A percentile compares a stretch with the other conserved stretches of the same genome.
These are phyloP conservation scores for Notiomystis cincta DNA, from an alignment of 2,113 vertebrate species.

Conservation along the genomic window DNA sequence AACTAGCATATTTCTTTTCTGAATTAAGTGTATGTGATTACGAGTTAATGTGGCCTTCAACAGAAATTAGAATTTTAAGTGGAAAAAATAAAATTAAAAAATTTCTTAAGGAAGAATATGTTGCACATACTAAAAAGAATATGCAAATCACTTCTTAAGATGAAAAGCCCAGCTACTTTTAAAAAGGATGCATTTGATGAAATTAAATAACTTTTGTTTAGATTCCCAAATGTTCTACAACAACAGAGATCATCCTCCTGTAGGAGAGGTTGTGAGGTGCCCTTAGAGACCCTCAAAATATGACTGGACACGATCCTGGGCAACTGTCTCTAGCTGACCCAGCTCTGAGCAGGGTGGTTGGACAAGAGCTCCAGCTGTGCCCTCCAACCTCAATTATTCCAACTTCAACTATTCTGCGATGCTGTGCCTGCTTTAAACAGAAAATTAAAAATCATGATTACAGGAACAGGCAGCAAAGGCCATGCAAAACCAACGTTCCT, in stretches of 20 bases:
- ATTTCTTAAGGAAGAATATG: neutral
- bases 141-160: neutral
- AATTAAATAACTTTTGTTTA: neutral
- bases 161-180: neutral
- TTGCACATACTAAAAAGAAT: neutral
- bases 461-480: neutral
- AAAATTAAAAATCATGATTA: neutral
- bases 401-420: neutral
- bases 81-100: neutral
- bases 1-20: neutral
- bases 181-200: neutral
- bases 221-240: neutral
- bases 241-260: neutral
- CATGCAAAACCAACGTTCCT: neutral
- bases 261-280: neutral
- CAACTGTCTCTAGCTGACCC: accelerated
- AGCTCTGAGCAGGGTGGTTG: neutral
- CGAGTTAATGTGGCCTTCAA: neutral
- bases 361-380: neutral
- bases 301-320: accelerated
- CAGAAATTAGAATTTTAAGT: neutral
- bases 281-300: neutral
- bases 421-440: neutral
- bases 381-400: neutral
- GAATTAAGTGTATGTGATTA: neutral